Conservation (phyloP, 2,888 invertebrate genomes). For the Amblyteles armatorius region DNA sequence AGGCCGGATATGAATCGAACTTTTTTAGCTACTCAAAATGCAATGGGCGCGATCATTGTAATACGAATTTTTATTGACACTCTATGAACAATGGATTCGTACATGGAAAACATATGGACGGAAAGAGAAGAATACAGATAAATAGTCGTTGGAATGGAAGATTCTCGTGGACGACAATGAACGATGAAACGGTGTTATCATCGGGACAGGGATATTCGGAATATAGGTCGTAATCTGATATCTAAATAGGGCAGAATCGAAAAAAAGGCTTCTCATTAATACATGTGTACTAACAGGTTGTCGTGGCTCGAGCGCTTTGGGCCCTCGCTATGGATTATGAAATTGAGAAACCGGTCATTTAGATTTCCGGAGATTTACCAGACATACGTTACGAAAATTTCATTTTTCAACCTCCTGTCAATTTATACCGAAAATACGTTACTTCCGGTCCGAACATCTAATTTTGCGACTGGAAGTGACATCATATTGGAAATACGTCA, state of each 20-base stretch:
- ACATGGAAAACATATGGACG: constrained; percentile 48
- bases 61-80: constrained; percentile 18
- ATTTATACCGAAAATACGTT: no score
- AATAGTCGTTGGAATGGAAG: background rate
- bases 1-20: constrained; percentile 38
- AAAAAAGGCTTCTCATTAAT: constrained; percentile 17
- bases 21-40: background rate
- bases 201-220: constrained; percentile 6
- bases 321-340: no score
- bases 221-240: constrained; percentile 2
- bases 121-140: constrained; percentile 11
- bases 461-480: no score
- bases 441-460: no score
- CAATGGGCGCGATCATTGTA: background rate
- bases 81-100: constrained; percentile 26
- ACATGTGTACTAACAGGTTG: background rate
- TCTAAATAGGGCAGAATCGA: constrained; percentile 20
- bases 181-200: background rate
- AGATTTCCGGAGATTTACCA: no score
- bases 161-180: background rate
- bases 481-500: no score
- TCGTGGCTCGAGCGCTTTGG: no score
- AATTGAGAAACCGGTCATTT: background rate
- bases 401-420: no score
- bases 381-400: no score